Conservation (phyloP, 2,113 vertebrate species). For the Echinops telfairi region DNA sequence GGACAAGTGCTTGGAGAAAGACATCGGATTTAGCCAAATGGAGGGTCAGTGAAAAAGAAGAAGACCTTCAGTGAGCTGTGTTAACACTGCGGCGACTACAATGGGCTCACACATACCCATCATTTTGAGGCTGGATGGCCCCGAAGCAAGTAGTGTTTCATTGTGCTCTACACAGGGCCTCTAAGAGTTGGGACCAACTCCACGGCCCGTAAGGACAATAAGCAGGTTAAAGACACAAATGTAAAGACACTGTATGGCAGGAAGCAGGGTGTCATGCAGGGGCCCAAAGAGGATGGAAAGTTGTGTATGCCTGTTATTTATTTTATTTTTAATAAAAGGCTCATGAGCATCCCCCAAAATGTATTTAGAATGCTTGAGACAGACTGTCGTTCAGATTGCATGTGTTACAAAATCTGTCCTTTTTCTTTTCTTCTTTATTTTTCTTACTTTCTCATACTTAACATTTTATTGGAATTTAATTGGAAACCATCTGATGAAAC, state of each 20-base stretch:
- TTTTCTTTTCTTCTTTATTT: conserved; percentile 11
- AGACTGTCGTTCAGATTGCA: conserved; percentile 50
- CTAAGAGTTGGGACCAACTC: not conserved
- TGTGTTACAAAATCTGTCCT: conserved; percentile 3
- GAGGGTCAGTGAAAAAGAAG: not conserved
- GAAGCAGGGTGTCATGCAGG: not conserved
- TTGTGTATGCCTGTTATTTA: not conserved
- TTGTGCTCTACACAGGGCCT: not conserved
- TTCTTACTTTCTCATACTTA: conserved; percentile 66
- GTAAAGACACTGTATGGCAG: not conserved
- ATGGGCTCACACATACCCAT: not conserved
- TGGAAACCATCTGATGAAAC: conserved; percentile 75
- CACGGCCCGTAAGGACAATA: not conserved
- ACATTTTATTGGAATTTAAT: conserved; percentile 83
- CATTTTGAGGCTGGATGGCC: not conserved
- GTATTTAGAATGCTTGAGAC: conserved; percentile 46
- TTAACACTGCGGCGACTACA: not conserved
- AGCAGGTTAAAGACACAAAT: conserved; percentile 50
- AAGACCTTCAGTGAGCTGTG: not conserved
- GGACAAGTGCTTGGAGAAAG: not conserved
- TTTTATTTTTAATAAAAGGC: conserved; percentile 51
- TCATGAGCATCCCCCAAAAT: conserved; percentile 9
- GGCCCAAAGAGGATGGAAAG: not conserved
- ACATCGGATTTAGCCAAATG: not conserved
- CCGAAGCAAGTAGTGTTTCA: not conserved